These are phyloP conservation scores for Eilema sororculum DNA, from an alignment of 2,888 invertebrate species.

Conservation along the genomic window DNA sequence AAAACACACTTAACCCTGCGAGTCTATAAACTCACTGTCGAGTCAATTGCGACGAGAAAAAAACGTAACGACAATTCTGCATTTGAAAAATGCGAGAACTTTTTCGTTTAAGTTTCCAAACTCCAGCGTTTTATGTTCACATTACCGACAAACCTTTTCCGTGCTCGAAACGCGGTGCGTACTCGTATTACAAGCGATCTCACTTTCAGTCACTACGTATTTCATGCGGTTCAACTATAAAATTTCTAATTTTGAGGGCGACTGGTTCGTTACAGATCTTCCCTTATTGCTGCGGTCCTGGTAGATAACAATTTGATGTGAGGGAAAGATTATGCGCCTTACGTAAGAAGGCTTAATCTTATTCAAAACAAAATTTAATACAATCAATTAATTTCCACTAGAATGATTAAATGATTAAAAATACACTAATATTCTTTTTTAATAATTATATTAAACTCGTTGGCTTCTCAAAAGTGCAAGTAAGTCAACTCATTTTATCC, in stretches of 20 bases:
- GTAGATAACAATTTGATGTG: conserved; percentile 21
- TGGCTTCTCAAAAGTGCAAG: conserved; percentile 25
- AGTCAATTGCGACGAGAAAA: conserved; percentile 53
- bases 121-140: conserved; percentile 69
- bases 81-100: conserved; percentile 75
- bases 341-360: neutral
- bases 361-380: neutral
- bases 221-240: conserved; percentile 60
- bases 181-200: conserved; percentile 45
- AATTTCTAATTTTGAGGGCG: conserved; percentile 65
- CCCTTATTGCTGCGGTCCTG: conserved; percentile 21
- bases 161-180: conserved; percentile 57
- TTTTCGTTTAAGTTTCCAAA: conserved; percentile 71
- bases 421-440: too few species aligned
- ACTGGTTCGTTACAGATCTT: conserved; percentile 46
- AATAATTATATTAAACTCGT: too few species aligned
- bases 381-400: neutral
- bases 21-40: conserved; percentile 50
- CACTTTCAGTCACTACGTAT: conserved; percentile 46
- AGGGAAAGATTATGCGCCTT: neutral
- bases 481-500: conserved; percentile 24
- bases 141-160: conserved; percentile 73
- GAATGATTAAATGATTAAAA: too few species aligned
- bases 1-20: conserved; percentile 48
- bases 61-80: conserved; percentile 63